phyloP scores from a whole-genome alignment of 2,113 vertebrate species.

The Heterotilapia buettikoferi region DNA sequence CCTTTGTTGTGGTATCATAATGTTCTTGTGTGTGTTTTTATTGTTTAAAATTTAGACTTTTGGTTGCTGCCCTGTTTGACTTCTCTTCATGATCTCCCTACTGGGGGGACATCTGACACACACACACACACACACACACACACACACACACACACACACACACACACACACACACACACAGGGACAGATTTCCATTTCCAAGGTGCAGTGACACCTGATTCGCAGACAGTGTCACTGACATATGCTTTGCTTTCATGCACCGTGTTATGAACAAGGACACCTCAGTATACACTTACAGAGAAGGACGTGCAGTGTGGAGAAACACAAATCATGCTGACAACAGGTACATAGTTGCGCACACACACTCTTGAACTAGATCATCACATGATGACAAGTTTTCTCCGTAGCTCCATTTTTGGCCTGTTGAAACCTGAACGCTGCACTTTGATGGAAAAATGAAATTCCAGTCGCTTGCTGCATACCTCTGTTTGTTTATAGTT shows the following conservation, averaged over 20 bases:
- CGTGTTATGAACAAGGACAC: slow-evolving; percentile 6
- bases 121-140: neutral
- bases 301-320: neutral
- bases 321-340: slow-evolving; percentile 2
- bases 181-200: neutral
- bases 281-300: slow-evolving; percentile 8
- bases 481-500: neutral
- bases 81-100: neutral
- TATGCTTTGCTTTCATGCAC: slow-evolving; percentile 4
- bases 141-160: neutral
- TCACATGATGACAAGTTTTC: neutral
- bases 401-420: neutral
- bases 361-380: neutral
- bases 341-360: neutral
- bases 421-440: neutral
- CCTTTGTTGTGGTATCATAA: neutral
- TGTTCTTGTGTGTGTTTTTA: neutral
- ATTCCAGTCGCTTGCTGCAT: neutral
- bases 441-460: neutral
- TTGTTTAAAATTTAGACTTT: neutral
- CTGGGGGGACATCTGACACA: slow-evolving; percentile 3
- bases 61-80: neutral
- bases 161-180: neutral
- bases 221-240: neutral
- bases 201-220: neutral